These are phyloP conservation scores for Synergus laeviventris DNA, from an alignment of 2,888 invertebrate genomes.

Conservation along the genomic window DNA sequence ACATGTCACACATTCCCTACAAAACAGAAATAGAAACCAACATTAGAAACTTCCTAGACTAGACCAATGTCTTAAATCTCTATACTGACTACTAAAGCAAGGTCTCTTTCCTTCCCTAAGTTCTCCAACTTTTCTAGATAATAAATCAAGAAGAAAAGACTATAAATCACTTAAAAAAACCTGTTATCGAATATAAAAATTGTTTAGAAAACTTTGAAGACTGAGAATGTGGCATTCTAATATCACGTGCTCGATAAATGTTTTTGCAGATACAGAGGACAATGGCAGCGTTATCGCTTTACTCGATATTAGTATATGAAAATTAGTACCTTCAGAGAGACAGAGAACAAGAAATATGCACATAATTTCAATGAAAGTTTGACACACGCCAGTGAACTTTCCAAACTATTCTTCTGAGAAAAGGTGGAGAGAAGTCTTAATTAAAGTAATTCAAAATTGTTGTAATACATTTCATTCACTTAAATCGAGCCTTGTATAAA, in stretches of 20 bases:
- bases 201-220: neutral
- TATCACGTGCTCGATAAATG: slow-evolving; percentile 3
- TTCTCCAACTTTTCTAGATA: too few relatives aligned
- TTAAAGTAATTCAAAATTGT: neutral
- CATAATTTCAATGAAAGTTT: slow-evolving; percentile 19
- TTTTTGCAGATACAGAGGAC: slow-evolving; percentile 13
- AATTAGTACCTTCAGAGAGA: neutral
- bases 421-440: neutral
- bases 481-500: too few relatives aligned
- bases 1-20: slow-evolving; percentile 92
- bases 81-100: neutral
- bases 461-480: too few relatives aligned
- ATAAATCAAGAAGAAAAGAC: too few relatives aligned
- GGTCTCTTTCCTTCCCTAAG: too few relatives aligned
- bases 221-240: slow-evolving; percentile 5
- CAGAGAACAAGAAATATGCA: slow-evolving; percentile 7
- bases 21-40: slow-evolving; percentile 60
- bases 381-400: slow-evolving; percentile 6
- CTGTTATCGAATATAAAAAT: neutral
- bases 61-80: neutral
- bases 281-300: slow-evolving; percentile 31
- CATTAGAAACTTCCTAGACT: neutral
- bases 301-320: neutral
- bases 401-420: neutral
- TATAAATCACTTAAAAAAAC: too few relatives aligned